These are phyloP conservation scores for Archips crataeganus DNA, from an alignment of 2,888 invertebrate species.

Conservation along the genomic window DNA sequence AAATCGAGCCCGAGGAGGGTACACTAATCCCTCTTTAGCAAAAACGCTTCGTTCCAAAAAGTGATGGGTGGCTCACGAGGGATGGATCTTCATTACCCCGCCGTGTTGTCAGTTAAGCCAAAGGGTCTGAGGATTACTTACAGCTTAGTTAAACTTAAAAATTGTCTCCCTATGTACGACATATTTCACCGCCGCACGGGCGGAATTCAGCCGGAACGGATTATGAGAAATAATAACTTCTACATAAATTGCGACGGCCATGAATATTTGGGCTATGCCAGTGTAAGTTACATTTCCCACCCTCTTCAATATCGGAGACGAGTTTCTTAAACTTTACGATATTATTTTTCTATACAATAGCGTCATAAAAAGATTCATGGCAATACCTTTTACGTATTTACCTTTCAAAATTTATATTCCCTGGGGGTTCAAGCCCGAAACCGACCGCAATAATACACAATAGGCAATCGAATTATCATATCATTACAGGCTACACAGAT, in stretches of 20 bases:
- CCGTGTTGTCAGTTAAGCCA: slow-evolving; percentile 83
- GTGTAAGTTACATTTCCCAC: slow-evolving; percentile 51
- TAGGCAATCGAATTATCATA: slow-evolving; percentile 82
- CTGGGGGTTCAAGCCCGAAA: slow-evolving; percentile 70
- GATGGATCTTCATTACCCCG: slow-evolving; percentile 83
- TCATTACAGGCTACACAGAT: slow-evolving; percentile 59
- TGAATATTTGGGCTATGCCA: slow-evolving; percentile 29
- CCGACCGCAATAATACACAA: slow-evolving; percentile 78
- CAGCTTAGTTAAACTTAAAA: slow-evolving; percentile 77
- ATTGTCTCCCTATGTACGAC: slow-evolving; percentile 47
- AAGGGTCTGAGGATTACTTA: slow-evolving; percentile 78
- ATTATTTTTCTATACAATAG: slow-evolving; percentile 73
- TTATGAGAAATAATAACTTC: slow-evolving; percentile 35
- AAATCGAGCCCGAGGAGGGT: slow-evolving; percentile 81
- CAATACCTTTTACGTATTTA: slow-evolving; percentile 76
- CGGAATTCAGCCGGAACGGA: slow-evolving; percentile 17
- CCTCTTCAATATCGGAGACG: slow-evolving; percentile 54
- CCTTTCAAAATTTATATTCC: slow-evolving; percentile 82
- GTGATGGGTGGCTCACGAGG: slow-evolving; percentile 83
- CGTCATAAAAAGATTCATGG: slow-evolving; percentile 74
- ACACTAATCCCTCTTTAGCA: slow-evolving; percentile 86
- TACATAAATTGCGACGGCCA: slow-evolving; percentile 32
- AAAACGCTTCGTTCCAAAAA: slow-evolving; percentile 85
- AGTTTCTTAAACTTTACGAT: slow-evolving; percentile 48
- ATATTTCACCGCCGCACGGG: slow-evolving; percentile 6